Evolutionary conservation across 2,113 vertebrate species (phyloP), one percentile per base, ranked within the genome.

Genomic region (Monopterus albus): DNA sequence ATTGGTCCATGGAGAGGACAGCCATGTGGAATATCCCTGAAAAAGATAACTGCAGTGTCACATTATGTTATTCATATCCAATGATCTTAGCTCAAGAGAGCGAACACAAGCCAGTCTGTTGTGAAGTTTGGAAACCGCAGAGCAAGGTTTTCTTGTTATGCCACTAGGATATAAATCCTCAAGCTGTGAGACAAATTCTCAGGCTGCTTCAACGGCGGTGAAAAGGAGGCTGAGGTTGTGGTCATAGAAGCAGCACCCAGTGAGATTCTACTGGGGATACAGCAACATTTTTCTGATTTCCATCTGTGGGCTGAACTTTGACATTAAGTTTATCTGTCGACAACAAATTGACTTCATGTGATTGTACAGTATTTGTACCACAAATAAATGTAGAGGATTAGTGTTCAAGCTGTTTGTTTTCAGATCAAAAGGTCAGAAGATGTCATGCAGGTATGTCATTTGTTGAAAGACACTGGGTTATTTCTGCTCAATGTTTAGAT

Each of bases 131-230:
- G 40, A 64, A 66, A 65, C 65, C 51, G 71, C 42, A 61, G 50
- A 59, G 65, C 53, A 60, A 67, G 71, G 60, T 45, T 59, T 59
- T 81, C 72, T 79, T 66, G 73, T 73, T 64, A 70, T 57, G 59
- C 61, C 72, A 75, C 68, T 69, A 60, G 38, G 75, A 76, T 45
- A 50, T 60, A 79, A 81, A 88, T 79, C 72, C 75, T 31, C 57
- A 55, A 63, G 49, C 72, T 62, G 65, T 1, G 17, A 75, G 75
- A 83, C 73, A 86, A 84, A 89, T 83, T 67, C 81, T 80, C 63
- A 69, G 58, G 62, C 65, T 67, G 79, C 51, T 67, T 59, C 59
- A 60, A 43, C 18, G 49, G 46, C 28, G 70, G 25, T 65, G 47
- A 83, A 86, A 73, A 55, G 66, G 29, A 65, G 62, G 61, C 31